Evolutionary conservation across 1,140 invertebrate species (phyloP).

Genomic region (Papilio aristodemus): DNA sequence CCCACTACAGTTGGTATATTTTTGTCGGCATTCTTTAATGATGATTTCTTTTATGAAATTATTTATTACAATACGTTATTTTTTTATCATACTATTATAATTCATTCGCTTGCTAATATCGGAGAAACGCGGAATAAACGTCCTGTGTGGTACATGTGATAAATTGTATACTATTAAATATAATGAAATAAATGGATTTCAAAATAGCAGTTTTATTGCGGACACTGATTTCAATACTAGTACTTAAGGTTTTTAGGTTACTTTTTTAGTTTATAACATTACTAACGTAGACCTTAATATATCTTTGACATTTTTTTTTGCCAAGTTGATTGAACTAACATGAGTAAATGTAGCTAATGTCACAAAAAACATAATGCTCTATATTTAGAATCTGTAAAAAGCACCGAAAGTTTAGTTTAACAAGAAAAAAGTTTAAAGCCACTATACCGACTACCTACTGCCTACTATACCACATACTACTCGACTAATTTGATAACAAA

Average conservation of each 20-base stretch:
- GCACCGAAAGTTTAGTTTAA: no score
- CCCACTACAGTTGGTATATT: background rate
- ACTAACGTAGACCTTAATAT: background rate
- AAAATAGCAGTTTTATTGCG: slow-evolving; percentile 22
- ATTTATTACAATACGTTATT: background rate
- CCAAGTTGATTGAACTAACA: background rate
- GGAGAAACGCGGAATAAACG: background rate
- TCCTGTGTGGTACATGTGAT: slow-evolving; percentile 28
- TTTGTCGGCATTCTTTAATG: no score
- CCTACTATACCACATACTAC: no score
- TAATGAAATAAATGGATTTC: slow-evolving; percentile 22
- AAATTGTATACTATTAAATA: slow-evolving; percentile 27
- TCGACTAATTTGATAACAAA: background rate
- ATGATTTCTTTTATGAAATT: no score
- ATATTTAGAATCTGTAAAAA: no score
- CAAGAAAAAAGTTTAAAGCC: no score
- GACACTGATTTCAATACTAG: slow-evolving; percentile 15
- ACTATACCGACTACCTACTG: no score
- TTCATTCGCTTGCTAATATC: no score
- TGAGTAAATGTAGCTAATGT: background rate
- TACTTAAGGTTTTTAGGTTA: slow-evolving; percentile 29
- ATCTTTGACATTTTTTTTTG: background rate
- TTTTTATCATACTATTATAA: background rate
- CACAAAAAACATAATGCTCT: no score
- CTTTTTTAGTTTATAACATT: background rate